Conservation (phyloP, 2,113 vertebrate species). For the Glaucomys volans region DNA sequence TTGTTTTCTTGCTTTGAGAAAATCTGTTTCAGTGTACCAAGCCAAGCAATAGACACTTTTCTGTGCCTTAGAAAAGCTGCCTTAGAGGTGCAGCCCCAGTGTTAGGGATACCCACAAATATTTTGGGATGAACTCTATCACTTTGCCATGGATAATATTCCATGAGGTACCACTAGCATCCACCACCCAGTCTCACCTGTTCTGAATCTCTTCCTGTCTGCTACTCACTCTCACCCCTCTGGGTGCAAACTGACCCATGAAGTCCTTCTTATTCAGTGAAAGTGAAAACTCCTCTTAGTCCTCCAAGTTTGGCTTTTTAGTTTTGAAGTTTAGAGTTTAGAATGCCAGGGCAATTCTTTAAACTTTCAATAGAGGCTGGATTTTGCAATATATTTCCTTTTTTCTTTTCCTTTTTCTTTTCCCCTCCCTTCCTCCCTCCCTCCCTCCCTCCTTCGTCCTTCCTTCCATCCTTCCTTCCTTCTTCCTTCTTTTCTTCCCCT, state of each 20-base stretch:
- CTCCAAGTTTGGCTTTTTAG: not conserved
- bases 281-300: not conserved
- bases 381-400: not conserved
- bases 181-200: too few species aligned
- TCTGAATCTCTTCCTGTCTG: not conserved
- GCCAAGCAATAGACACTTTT: not conserved
- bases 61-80: too few species aligned
- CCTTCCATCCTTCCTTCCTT: too few species aligned
- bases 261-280: not conserved
- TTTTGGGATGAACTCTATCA: not conserved
- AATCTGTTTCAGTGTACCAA: not conserved
- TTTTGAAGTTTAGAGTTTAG: not conserved
- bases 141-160: too few species aligned
- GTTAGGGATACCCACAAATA: not conserved
- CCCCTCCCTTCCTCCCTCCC: too few species aligned
- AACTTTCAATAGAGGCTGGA: not conserved
- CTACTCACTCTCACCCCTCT: too few species aligned
- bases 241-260: not conserved
- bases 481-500: too few species aligned
- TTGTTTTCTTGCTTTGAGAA: not conserved
- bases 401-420: not conserved
- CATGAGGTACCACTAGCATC: fast-evolving
- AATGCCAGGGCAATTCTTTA: not conserved
- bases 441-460: not conserved
- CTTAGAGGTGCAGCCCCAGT: too few species aligned